These are phyloP conservation scores for Trinorchestia longiramus DNA, from an alignment of 1,140 invertebrate species.

Conservation along the genomic window DNA sequence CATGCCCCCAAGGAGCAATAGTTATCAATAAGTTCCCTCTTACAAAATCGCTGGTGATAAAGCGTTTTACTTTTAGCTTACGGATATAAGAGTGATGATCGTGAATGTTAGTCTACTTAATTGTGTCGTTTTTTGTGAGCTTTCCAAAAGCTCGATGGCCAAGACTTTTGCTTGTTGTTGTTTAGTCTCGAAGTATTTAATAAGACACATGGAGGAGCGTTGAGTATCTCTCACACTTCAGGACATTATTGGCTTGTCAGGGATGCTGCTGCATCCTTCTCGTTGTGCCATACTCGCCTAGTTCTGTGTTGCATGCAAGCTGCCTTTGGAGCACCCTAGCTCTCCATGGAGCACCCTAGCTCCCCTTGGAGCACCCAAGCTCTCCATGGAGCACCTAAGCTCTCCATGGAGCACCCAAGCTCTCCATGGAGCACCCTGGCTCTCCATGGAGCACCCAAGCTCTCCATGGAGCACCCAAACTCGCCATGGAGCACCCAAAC, in stretches of 20 bases:
- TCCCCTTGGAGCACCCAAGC: too few species aligned
- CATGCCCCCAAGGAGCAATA: slow-evolving; percentile 40
- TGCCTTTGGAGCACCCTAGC: too few species aligned
- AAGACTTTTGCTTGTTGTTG: background rate
- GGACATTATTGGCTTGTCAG: background rate
- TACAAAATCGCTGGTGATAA: slow-evolving; percentile 20
- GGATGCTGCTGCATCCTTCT: background rate
- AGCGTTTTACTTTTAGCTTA: slow-evolving; percentile 8
- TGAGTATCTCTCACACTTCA: background rate
- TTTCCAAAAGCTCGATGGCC: background rate
- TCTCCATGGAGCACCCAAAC: background rate
- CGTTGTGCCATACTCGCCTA: background rate
- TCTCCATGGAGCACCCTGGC: too few species aligned
- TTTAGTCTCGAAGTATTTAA: background rate
- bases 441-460: background rate
- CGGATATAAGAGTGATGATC: background rate
- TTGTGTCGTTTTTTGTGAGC: background rate
- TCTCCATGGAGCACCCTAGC: background rate
- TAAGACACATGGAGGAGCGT: background rate
- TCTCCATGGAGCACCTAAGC: too few species aligned
- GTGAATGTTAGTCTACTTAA: background rate
- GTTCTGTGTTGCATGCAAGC: background rate
- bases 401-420: background rate
- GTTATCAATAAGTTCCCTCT: slow-evolving; percentile 22
- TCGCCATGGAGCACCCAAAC: too few species aligned